Base-by-base conservation (phyloP, 2,113 vertebrate species). In the Struthidea cinerea region DNA sequence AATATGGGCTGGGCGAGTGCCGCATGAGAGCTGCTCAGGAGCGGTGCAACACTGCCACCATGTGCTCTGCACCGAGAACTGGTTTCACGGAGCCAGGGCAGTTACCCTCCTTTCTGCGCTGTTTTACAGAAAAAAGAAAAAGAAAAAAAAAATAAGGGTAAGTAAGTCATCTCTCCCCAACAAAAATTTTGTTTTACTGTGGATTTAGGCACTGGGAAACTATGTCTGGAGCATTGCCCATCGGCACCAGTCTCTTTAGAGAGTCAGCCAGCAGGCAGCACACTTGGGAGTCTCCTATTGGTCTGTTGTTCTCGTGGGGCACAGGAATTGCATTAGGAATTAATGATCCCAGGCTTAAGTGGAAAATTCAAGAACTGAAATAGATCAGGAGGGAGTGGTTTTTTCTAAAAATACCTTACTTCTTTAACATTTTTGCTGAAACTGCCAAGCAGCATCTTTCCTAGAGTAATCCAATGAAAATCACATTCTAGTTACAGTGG, bases 11-110 rank as follows among this genome's bases (percentile, higher is more conserved):
- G 69, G 24, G 75, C 28, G 42, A 85, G 57, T 7, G 53, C 55
- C 9, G 6, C 26, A 50, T 5, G 6, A 19, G 47, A 33, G 30
- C 46, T 5, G 3, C 73, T 53, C 35, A 95, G 90, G 23, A 87
- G 82, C 6, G 22, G 78, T 94, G 53, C 97, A 97, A 98, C 87
- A 97, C 19, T 97, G 97, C 98, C 98, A 96, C 94, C 98, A 2
- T 70, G 97, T 95, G 98, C 78, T 69, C 44, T 1, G 22, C 13
- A 4, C 11, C 0, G 4, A 83, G 65, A 97, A 83, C 5, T 55
- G 60, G 12, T 35, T 68, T 10, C 20, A 24, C 2, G 1, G 11
- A 64, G 13, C 17, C 75, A 14, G 2, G 7, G 21, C 10, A 10
- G 4, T 11, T 30, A 39, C 19, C 7, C 9, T 69, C 37, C 18